These are phyloP conservation scores for Ptychobarbus kaznakovi DNA, from an alignment of 2,797 vertebrate species.

Conservation along the genomic window DNA sequence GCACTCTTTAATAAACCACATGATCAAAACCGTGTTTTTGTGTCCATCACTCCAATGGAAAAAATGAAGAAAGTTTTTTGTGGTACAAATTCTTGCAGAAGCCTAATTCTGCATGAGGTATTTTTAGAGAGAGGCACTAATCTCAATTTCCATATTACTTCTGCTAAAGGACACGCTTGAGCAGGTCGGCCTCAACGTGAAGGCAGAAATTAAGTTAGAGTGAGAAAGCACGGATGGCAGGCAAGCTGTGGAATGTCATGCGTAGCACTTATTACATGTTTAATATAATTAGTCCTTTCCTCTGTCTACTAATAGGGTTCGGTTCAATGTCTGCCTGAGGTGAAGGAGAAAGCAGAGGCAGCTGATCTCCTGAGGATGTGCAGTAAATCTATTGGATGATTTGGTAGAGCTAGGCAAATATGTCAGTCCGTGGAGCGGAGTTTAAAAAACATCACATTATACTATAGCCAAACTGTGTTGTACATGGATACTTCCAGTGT, in stretches of 20 bases:
- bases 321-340: constrained; percentile 6
- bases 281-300: constrained; percentile 24
- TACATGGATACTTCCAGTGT: not conserved
- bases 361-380: not conserved
- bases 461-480: not conserved
- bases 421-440: not conserved
- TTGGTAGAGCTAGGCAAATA: not conserved
- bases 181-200: constrained; percentile 3
- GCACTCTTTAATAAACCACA: constrained; percentile 8
- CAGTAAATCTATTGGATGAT: not conserved
- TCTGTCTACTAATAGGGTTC: constrained; percentile 15
- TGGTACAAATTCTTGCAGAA: constrained; percentile 12
- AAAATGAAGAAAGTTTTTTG: not conserved
- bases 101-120: constrained; percentile 64
- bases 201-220: constrained; percentile 8
- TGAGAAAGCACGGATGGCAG: not conserved
- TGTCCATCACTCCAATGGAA: constrained; percentile 13
- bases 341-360: constrained; percentile 18
- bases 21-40: constrained; percentile 21
- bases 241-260: constrained; percentile 29
- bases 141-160: constrained; percentile 69
- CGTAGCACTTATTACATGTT: constrained; percentile 25
- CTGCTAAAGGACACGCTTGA: constrained; percentile 57
- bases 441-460: not conserved
- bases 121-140: constrained; percentile 76